Evolutionary conservation across 2,113 vertebrate species (phyloP).

Genomic region (Oncorhynchus clarkii): DNA sequence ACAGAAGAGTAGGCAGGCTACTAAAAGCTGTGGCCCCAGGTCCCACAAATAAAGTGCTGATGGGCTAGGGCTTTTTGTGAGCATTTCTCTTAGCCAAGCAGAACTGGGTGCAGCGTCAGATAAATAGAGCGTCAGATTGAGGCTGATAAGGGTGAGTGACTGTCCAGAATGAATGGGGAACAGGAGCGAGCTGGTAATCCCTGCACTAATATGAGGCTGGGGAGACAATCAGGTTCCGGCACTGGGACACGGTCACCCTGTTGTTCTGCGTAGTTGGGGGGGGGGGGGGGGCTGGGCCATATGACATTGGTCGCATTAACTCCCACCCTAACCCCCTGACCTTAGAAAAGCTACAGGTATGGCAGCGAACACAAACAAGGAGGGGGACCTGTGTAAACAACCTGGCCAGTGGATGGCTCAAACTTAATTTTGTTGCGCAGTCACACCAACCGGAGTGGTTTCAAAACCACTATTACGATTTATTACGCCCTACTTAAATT

Average conservation of each 20-base stretch:
- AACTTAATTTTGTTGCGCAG: background rate
- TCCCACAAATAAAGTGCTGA: constrained; percentile 98
- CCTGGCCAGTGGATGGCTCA: background rate
- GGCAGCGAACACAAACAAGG: background rate
- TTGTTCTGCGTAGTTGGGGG: constrained; percentile 30
- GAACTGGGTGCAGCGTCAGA: constrained; percentile 91
- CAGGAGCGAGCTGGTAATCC: constrained; percentile 66
- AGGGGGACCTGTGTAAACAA: background rate
- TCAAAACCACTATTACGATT: background rate
- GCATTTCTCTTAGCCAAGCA: constrained; percentile 94
- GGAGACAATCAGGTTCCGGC: constrained; percentile 67
- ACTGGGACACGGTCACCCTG: constrained; percentile 43
- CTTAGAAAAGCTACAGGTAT: background rate
- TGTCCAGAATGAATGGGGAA: constrained; percentile 83
- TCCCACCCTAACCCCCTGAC: background rate
- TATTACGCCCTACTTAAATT: too few species aligned
- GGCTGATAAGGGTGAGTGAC: constrained; percentile 89
- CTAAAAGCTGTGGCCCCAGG: constrained; percentile 79
- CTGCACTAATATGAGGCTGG: constrained; percentile 57
- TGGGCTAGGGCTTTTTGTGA: constrained; percentile 88
- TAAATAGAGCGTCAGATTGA: constrained; percentile 96
- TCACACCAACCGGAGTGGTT: background rate
- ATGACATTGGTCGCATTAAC: constrained; percentile 28
- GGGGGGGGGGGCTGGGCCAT: constrained; percentile 8
- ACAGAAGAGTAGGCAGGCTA: constrained; percentile 66